phyloP scores from a whole-genome alignment of 1,140 invertebrate genomes.

The Probaryconus sp. region DNA sequence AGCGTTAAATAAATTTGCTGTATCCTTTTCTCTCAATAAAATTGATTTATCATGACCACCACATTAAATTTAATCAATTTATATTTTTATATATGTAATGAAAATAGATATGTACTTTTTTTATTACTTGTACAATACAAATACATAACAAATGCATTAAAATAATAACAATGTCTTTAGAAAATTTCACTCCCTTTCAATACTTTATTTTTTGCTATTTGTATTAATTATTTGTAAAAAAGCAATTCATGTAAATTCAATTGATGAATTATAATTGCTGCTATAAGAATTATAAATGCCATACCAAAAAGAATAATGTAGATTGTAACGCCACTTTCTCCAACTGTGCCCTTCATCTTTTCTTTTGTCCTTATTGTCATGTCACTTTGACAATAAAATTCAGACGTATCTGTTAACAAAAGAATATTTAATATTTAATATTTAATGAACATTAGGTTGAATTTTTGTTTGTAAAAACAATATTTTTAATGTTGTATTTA shows the following conservation, averaged over 20 bases:
- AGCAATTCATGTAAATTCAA: slow-evolving; percentile 35
- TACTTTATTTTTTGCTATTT: not conserved
- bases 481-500: too few relatives aligned
- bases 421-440: slow-evolving; percentile 18
- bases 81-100: too few relatives aligned
- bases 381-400: slow-evolving; percentile 81
- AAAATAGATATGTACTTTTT: too few relatives aligned
- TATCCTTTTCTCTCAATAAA: too few relatives aligned
- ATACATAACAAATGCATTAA: too few relatives aligned
- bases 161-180: too few relatives aligned
- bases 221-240: too few relatives aligned
- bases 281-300: slow-evolving; percentile 80
- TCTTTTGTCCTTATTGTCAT: slow-evolving; percentile 78
- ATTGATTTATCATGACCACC: too few relatives aligned
- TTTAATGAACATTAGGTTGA: slow-evolving; percentile 1
- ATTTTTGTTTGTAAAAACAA: not conserved
- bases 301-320: slow-evolving; percentile 79
- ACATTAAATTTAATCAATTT: too few relatives aligned
- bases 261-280: slow-evolving; percentile 80
- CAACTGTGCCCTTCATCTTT: slow-evolving; percentile 74
- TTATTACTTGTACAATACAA: too few relatives aligned
- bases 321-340: slow-evolving; percentile 79
- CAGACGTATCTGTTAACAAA: slow-evolving; percentile 80
- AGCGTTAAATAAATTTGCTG: too few relatives aligned
- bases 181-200: too few relatives aligned